Conservation (phyloP, 2,797 vertebrate genomes). For the Acanthornis magna region DNA sequence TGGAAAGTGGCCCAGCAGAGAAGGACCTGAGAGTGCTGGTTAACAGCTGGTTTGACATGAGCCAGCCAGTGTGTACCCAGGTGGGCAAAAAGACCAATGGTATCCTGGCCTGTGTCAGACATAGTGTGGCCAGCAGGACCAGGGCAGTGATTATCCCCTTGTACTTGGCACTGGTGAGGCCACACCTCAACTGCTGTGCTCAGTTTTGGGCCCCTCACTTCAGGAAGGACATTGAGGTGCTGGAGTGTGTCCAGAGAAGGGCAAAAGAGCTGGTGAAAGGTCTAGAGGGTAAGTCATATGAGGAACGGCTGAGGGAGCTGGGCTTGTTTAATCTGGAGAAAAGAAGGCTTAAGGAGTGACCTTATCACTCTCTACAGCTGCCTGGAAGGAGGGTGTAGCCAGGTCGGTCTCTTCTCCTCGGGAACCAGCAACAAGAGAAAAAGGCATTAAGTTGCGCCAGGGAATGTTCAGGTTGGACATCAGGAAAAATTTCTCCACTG, state of each 20-base stretch:
- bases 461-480: not conserved
- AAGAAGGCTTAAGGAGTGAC: not conserved
- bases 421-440: fast-evolving
- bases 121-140: not conserved
- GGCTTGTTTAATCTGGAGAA: not conserved
- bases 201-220: not conserved
- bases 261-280: not conserved
- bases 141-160: not conserved
- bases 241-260: not conserved
- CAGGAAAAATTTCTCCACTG: not conserved
- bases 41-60: fast-evolving
- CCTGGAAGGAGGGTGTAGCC: not conserved
- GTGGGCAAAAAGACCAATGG: not conserved
- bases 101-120: not conserved
- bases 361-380: not conserved
- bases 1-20: not conserved
- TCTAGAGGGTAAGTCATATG: not conserved
- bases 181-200: not conserved
- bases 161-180: not conserved
- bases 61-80: not conserved
- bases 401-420: not conserved
- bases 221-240: not conserved
- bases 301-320: not conserved
- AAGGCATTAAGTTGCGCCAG: fast-evolving
- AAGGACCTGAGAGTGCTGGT: not conserved